Conservation (phyloP, 2,888 invertebrate genomes). For the Agonopterix arenella region DNA sequence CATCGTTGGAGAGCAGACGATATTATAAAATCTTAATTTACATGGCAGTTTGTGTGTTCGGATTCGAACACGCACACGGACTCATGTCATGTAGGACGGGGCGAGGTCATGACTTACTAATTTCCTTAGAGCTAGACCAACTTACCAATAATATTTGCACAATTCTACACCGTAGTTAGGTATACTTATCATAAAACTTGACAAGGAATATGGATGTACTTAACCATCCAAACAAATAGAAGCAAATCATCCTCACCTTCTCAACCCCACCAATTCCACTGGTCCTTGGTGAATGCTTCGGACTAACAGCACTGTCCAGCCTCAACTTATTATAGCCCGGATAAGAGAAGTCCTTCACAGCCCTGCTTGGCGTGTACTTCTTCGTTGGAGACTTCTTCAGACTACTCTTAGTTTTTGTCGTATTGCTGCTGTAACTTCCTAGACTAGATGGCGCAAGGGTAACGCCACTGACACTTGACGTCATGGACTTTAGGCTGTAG, state of each 20-base stretch:
- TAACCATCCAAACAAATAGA: too few species aligned
- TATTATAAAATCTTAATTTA: too few species aligned
- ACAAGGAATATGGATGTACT: too few species aligned
- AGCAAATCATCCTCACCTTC: constrained; percentile 34
- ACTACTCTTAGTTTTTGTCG: constrained; percentile 62
- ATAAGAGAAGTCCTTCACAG: constrained; percentile 49
- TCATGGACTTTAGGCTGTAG: constrained; percentile 58
- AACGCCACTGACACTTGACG: constrained; percentile 52
- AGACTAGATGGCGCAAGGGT: constrained; percentile 62
- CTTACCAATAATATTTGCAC: too few species aligned
- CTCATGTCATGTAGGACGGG: too few species aligned
- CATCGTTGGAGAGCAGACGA: too few species aligned
- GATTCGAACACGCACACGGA: too few species aligned
- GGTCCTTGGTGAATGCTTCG: constrained; percentile 61
- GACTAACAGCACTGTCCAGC: constrained; percentile 67
- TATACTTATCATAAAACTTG: too few species aligned
- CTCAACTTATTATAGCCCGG: constrained; percentile 68
- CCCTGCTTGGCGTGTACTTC: constrained; percentile 51
- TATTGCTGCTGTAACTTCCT: constrained; percentile 52
- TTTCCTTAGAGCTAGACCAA: too few species aligned
- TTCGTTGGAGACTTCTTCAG: constrained; percentile 62
- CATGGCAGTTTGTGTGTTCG: too few species aligned
- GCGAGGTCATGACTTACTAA: too few species aligned
- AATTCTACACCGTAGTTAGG: too few species aligned
- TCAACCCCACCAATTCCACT: constrained; percentile 33